A percentile compares a stretch with the other conserved stretches of the same genome.
Evolutionary conservation across 2,888 invertebrate species (phyloP).

Genomic region (Ommatoiulus sabulosus): DNA sequence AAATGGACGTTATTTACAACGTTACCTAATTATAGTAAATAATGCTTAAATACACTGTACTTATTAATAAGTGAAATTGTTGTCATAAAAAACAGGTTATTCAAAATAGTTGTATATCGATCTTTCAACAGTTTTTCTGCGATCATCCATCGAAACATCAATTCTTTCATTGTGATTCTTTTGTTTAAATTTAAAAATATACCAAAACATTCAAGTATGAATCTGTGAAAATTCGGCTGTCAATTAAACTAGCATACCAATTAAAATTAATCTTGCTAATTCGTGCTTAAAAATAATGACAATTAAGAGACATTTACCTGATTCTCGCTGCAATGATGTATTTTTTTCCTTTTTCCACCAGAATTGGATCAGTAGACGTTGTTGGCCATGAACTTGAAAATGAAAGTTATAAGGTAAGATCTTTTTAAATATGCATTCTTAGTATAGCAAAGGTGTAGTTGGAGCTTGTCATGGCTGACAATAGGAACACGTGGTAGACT

Average conservation of each 20-base stretch:
- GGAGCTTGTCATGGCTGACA: conserved; percentile 19
- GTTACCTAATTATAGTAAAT: no score
- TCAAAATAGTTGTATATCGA: no score
- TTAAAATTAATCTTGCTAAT: not conserved
- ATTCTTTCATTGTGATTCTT: no score
- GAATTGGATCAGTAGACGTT: conserved; percentile 29
- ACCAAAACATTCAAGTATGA: not conserved
- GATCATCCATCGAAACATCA: no score
- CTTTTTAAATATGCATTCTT: conserved; percentile 15
- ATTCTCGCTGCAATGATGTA: conserved; percentile 22
- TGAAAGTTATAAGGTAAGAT: conserved; percentile 18
- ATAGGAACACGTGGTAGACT: conserved; percentile 53
- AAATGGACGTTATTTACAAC: no score
- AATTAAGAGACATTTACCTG: not conserved
- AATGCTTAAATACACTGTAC: no score
- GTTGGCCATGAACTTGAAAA: conserved; percentile 51
- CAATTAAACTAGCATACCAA: no score
- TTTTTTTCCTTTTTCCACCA: conserved; percentile 6
- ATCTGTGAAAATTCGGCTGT: not conserved
- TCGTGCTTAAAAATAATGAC: not conserved
- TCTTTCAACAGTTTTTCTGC: no score
- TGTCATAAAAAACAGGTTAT: no score
- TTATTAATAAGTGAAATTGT: no score
- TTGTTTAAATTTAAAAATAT: no score
- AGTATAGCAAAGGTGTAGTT: conserved; percentile 44